Evolutionary conservation across 2,113 vertebrate species (phyloP), one percentile per base, ranked within the genome.

Genomic region (Seriola aureovittata): DNA sequence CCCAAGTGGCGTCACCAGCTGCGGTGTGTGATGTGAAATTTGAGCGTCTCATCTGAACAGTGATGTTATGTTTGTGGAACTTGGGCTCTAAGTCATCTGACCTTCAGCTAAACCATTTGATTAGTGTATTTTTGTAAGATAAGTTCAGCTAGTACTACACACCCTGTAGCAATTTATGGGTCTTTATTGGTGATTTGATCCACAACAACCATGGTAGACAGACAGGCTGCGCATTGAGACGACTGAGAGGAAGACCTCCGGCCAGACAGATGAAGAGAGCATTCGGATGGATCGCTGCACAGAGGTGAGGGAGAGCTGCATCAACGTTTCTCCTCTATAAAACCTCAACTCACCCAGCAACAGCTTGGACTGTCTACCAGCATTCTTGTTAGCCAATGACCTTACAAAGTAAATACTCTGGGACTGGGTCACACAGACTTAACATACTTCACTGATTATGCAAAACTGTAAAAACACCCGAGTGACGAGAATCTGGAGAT

Each of bases 341-440:
- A 29, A 29, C 29, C 44, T 38, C 14, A 5, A 48, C 74, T 75
- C 67, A 54, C 72, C 14, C 62, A 36, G n/a, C 21, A 46, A 75
- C 48, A 79, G 3, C 57, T 54, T 63, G 32, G 58, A 34, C 40
- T 23, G 40, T 62, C 54, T 29, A 73, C 29, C 75, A 65, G 70
- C 55, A 84, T 69, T 80, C 66, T 74, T 81, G 21, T 71, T 59
- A 74, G 52, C 23, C 55, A 69, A 4, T 76, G 79, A 83, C 68
- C 79, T 60, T 46, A 70, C 21, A 78, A 55, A 69, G 67, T 71
- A 86, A 88, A 88, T 65, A 72, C 44, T 58, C n/a, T 38, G 19
- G 62, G 69, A 50, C 78, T 71, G 75, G 75, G 82, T 89, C 74
- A 84, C 59, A 23, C 25, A 80, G 67, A 75, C 81, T 63, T 19